Percentiles rank a stretch among this genome's conserved stretches.
Conservation (phyloP, 2,888 invertebrate genomes). For the Caenorhabditis sulstoni region DNA sequence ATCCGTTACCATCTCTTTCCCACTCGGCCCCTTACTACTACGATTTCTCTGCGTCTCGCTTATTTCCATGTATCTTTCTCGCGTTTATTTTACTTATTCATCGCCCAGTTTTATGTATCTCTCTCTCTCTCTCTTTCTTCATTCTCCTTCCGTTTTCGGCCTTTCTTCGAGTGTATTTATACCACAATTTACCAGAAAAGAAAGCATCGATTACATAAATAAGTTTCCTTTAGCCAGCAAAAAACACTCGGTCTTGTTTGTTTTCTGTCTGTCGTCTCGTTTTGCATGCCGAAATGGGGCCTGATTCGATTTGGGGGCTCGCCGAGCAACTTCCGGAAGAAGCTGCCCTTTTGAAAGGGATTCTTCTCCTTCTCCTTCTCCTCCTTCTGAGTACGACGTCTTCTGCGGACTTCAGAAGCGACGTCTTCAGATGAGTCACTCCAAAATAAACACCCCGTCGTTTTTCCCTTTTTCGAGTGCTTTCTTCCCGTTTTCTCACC, state of each 20-base stretch:
- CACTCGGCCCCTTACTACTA: not conserved
- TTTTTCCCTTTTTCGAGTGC: slow-evolving; percentile 27
- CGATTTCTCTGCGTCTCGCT: slow-evolving; percentile 12
- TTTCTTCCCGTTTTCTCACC: slow-evolving; percentile 34
- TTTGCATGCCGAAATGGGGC: not conserved
- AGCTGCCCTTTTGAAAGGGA: slow-evolving; percentile 33
- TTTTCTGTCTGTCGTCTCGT: not conserved
- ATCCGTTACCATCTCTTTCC: slow-evolving; percentile 21
- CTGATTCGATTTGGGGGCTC: slow-evolving; percentile 42
- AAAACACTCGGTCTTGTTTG: slow-evolving; percentile 9
- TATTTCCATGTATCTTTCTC: slow-evolving; percentile 8
- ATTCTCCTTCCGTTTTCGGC: slow-evolving; percentile 9
- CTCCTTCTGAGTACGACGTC: not conserved
- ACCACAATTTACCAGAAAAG: not conserved
- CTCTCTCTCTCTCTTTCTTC: slow-evolving; percentile 4
- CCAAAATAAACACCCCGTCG: slow-evolving; percentile 29
- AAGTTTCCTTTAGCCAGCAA: not conserved
- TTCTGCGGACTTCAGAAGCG: not conserved
- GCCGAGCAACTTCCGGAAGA: slow-evolving; percentile 7
- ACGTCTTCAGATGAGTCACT: slow-evolving; percentile 25
- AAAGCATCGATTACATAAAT: slow-evolving; percentile 25
- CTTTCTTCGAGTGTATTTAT: slow-evolving; percentile 4
- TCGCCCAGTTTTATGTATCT: slow-evolving; percentile 35
- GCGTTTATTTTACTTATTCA: slow-evolving; percentile 41
- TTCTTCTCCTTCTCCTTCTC: slow-evolving; percentile 5